A percentile compares a stretch with the other conserved stretches of the same genome.
Conservation (phyloP, 2,797 vertebrate genomes). For the Bufotes viridis region DNA sequence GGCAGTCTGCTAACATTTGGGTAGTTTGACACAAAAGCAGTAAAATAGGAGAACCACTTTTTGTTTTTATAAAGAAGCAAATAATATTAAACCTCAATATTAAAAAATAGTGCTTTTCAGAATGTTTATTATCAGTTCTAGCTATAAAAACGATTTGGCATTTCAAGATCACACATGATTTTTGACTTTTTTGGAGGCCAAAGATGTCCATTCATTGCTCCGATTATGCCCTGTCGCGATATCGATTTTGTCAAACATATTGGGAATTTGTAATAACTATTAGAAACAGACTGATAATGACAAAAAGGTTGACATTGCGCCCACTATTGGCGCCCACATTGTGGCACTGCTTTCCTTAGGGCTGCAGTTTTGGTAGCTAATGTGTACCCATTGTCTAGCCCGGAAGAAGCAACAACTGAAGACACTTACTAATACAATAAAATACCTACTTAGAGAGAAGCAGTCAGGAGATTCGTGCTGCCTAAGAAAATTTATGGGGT, state of each 20-base stretch:
- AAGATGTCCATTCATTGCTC: not conserved
- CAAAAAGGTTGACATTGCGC: not conserved
- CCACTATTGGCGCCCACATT: not conserved
- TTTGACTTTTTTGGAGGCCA: not conserved
- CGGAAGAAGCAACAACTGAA: not conserved
- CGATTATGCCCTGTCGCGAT: not conserved
- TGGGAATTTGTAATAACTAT: not conserved
- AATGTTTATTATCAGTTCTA: not conserved
- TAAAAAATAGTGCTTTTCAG: slow-evolving; percentile 14
- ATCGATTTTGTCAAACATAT: not conserved
- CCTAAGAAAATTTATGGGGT: too few relatives aligned
- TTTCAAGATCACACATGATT: slow-evolving; percentile 4
- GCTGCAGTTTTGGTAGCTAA: not conserved
- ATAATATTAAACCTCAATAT: slow-evolving; percentile 4
- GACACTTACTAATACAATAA: not conserved
- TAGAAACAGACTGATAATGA: not conserved
- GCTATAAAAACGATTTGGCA: slow-evolving; percentile 30
- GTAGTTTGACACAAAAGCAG: slow-evolving; percentile 7
- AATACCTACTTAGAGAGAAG: not conserved
- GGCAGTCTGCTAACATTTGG: not conserved
- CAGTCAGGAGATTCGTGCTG: too few relatives aligned
- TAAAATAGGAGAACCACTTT: slow-evolving; percentile 7
- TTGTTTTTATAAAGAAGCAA: slow-evolving; percentile 11
- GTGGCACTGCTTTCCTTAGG: not conserved
- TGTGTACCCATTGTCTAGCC: not conserved